phyloP scores from a whole-genome alignment of 2,113 vertebrate genomes.

The Microtus richardsoni region DNA sequence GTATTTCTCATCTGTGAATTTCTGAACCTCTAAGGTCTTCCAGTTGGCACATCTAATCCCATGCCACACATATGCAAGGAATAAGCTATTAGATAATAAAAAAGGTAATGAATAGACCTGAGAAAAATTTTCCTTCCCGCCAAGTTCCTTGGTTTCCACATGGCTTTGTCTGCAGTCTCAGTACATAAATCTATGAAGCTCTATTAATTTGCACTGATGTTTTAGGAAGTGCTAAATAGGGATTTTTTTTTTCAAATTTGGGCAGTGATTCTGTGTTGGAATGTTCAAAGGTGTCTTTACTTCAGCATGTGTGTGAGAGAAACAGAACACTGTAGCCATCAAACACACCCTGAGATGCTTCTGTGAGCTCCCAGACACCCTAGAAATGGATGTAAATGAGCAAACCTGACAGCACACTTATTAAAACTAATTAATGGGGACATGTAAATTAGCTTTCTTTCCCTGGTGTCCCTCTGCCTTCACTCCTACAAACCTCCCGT shows the following conservation, averaged over 20 bases:
- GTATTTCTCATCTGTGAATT: conserved; percentile 59
- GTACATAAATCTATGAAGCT: not conserved
- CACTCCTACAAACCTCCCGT: not conserved
- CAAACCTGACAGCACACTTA: not conserved
- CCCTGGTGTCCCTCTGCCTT: not conserved
- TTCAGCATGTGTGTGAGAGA: not conserved
- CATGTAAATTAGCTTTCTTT: not conserved
- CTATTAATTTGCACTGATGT: conserved; percentile 31
- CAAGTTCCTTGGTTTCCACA: conserved; percentile 8
- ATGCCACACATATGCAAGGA: conserved; percentile 60
- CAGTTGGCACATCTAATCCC: conserved; percentile 55
- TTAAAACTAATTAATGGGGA: not conserved
- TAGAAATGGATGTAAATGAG: not conserved
- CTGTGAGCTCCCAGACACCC: not conserved
- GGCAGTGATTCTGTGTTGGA: conserved; percentile 20
- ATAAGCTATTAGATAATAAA: conserved; percentile 68
- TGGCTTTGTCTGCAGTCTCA: conserved; percentile 26
- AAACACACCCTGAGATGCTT: not conserved
- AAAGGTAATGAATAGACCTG: conserved; percentile 43
- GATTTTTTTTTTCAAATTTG: conserved; percentile 22
- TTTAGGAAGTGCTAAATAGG: conserved; percentile 48
- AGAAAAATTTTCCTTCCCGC: conserved; percentile 25
- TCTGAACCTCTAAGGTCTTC: conserved; percentile 66
- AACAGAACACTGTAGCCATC: not conserved
- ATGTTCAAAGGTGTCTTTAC: conserved; percentile 21